Base-by-base conservation (phyloP, 2,113 vertebrate species). In the Gallinago media region DNA sequence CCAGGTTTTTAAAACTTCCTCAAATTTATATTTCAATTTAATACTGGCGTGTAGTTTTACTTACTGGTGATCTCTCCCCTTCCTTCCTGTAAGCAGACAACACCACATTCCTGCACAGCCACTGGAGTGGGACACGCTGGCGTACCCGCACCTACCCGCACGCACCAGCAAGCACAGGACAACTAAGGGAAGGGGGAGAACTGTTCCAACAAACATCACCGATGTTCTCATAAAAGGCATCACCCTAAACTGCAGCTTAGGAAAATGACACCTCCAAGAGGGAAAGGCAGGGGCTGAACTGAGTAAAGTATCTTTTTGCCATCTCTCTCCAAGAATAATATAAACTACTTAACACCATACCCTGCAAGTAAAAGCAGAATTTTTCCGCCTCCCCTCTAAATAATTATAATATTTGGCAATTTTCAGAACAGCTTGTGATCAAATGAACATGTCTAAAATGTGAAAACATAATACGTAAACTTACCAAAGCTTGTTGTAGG, bases 401-500 rank as follows among this genome's bases (percentile, higher is more conserved):
- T 12, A 85, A 47, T 47, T 2, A 40, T 0, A 1, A 0, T 11
- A 63, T 36, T 23, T 61, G 23, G 31, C 65, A 38, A 49, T 54
- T 83, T 90, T 61, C 49, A 83, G 71, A 58, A 67, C 42, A 72
- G 52, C 38, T 15, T 67, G 29, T 47, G 61, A 66, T 49, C 56
- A 56, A 86, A 91, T 6, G 49, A 67, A 72, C 46, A 26, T 0
- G 1, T 23, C 16, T 29, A 31, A 75, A 67, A 56, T 3, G 20
- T 27, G 85, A 44, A 84, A 72, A 58, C 29, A 42, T 17, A 77
- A 38, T 11, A 71, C 2, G 0, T 25, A 56, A 52, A 98, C 99
- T 98, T 98, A 99, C 99, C 99, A 99, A 90, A 99, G 98, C 97
- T 98, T 98, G 98, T 99, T 99, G 98, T 99, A 99, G 79, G 97